Base-by-base conservation (phyloP, 2,888 invertebrate genomes). In the Drepana falcataria region DNA sequence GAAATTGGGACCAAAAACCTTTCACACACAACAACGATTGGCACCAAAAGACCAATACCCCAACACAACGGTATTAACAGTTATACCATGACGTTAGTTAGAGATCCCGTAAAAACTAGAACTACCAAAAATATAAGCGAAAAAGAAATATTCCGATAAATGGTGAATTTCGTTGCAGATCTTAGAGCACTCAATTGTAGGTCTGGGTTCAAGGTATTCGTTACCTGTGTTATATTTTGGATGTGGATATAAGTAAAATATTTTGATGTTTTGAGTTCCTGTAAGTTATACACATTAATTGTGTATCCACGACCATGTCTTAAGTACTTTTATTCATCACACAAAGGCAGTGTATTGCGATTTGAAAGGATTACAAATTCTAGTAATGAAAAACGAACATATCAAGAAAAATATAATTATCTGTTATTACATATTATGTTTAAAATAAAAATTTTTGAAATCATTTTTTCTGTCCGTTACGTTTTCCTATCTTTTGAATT, bases 391-490 rank as follows among this genome's bases (percentile, higher is more conserved):
- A 9, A 9, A 44, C 6, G 9, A 9, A 44, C 1, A 3, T 9
- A 9, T 44, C 9, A 9, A 9, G 3, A 9, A 44, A 44, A 9
- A 44, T 44, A 9, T 44, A 9, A 9, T 47, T 55, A 60, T 56
- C 55, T 49, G 53, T 35, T 53, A 56, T 54, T 53, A 44, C 5
- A 37, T 5, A 33, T 1, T 48, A 48, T 33, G 34, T 48, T 33
- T 53, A 54, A 52, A 49, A 49, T 56, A 48, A 53, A 21, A 53
- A 57, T 53, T 48, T 51, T 57, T 51, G 57, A 61, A 63, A 49
- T 54, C 65, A 75, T 62, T 83, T 81, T 64, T 81, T 82, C 64
- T 79, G 85, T 54, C 67, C 77, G 35, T 80, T 81, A 3, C 74
- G 66, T 69, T 82, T 86, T 48, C 75, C 74, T 71, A 84, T 88